phyloP scores from a whole-genome alignment of 1,140 invertebrate species.

The Aphelenchoides fujianensis region DNA sequence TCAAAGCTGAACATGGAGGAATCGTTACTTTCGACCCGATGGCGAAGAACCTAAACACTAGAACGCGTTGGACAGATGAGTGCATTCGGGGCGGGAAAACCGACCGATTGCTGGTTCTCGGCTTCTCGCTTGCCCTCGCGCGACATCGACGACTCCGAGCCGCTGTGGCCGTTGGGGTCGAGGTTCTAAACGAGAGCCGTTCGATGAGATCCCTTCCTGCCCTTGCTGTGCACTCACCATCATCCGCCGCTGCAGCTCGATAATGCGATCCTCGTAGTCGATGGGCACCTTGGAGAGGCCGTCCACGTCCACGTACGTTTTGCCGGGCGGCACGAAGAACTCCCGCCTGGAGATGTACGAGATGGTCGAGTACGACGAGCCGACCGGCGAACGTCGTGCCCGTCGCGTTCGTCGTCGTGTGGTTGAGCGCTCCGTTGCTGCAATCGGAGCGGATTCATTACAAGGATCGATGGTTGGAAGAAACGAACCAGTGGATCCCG shows the following conservation, averaged over 20 bases:
- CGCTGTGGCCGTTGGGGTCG: neutral
- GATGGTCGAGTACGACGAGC: conserved; percentile 27
- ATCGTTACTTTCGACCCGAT: conserved; percentile 41
- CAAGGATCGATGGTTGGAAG: conserved; percentile 15
- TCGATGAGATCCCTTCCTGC: neutral
- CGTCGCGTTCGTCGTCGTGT: conserved; percentile 6
- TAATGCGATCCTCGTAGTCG: conserved; percentile 35
- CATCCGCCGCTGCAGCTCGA: conserved; percentile 33
- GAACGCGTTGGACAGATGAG: neutral
- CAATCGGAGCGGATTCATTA: neutral
- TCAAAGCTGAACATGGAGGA: conserved; percentile 44
- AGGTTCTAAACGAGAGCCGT: too few relatives aligned
- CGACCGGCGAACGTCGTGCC: conserved; percentile 9
- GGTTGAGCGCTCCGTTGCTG: conserved; percentile 10
- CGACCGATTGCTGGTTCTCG: conserved; percentile 14
- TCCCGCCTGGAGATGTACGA: conserved; percentile 23
- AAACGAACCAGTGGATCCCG: conserved; percentile 24
- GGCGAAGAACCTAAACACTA: conserved; percentile 13
- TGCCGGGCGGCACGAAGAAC: conserved; percentile 2
- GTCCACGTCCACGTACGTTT: conserved; percentile 36
- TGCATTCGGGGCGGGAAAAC: conserved; percentile 10
- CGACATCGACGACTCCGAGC: conserved; percentile 13
- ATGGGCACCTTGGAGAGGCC: conserved; percentile 42
- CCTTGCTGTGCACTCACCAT: too few relatives aligned
- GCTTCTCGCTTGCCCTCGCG: neutral